Evolutionary conservation across 92 coral and sea anemone genomes (phyloP).

Genomic region (Parazoanthus swiftii): DNA sequence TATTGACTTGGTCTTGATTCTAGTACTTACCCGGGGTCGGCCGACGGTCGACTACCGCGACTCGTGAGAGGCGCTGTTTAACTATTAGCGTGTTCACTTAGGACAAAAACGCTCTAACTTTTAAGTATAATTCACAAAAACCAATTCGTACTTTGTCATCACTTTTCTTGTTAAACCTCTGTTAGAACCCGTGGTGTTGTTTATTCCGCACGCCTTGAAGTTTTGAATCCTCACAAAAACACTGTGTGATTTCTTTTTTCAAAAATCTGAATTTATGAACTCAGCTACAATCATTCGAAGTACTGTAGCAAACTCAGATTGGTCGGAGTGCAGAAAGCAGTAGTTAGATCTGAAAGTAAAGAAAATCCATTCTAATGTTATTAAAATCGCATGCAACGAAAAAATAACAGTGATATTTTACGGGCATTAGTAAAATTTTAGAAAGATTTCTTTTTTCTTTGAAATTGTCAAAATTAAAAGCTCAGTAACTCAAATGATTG

Average conservation of each 20-base stretch:
- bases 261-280: too few species aligned
- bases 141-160: too few species aligned
- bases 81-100: background rate
- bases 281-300: background rate
- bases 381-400: too few species aligned
- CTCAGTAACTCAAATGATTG: background rate
- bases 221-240: background rate
- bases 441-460: background rate
- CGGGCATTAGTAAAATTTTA: too few species aligned
- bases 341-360: too few species aligned
- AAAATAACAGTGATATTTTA: background rate
- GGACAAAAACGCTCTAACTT: background rate
- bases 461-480: background rate
- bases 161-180: too few species aligned
- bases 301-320: background rate
- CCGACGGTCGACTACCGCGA: background rate
- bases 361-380: too few species aligned
- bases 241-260: background rate
- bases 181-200: background rate
- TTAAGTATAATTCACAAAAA: background rate
- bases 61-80: background rate
- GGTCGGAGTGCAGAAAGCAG: too few species aligned
- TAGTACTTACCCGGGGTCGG: background rate
- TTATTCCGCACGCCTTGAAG: background rate
- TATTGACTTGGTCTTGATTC: too few species aligned